Conservation (phyloP, 2,797 vertebrate genomes). For the Leptodactylus fallax region DNA sequence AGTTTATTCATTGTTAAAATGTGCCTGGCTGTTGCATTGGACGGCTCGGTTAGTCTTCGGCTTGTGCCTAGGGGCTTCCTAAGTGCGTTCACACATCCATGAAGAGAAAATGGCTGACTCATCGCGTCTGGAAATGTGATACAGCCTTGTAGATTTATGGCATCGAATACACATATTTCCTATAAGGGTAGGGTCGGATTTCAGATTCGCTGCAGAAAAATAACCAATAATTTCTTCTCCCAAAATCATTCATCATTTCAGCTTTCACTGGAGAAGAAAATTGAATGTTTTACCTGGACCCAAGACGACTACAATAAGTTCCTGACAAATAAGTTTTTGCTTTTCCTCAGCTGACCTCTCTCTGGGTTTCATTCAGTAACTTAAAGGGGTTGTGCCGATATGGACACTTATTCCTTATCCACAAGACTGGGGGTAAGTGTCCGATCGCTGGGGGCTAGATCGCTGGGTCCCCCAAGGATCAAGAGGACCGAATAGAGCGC, state of each 20-base stretch:
- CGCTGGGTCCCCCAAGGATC: too few species aligned
- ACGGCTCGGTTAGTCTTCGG: constrained; percentile 31
- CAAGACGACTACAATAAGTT: neutral
- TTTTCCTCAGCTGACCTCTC: neutral
- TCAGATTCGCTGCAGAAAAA: neutral
- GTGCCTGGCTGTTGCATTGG: neutral
- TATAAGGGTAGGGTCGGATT: neutral
- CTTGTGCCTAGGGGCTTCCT: constrained; percentile 39
- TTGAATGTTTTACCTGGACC: neutral
- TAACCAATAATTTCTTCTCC: constrained; percentile 26
- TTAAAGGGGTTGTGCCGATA: too few species aligned
- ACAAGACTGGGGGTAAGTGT: too few species aligned
- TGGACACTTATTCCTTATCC: too few species aligned
- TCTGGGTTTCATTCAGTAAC: neutral
- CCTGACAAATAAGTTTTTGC: neutral
- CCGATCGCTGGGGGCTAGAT: too few species aligned
- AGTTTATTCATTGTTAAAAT: constrained; percentile 39
- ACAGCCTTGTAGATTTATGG: neutral
- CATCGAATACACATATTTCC: neutral
- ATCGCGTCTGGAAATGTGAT: constrained; percentile 23
- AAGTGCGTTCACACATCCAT: constrained; percentile 47
- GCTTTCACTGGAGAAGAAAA: neutral
- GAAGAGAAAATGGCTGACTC: constrained; percentile 40
- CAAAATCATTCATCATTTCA: neutral
- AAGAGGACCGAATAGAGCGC: too few species aligned